Evolutionary conservation across 2,888 invertebrate genomes (phyloP).

Genomic region (Phalera bucephala): DNA sequence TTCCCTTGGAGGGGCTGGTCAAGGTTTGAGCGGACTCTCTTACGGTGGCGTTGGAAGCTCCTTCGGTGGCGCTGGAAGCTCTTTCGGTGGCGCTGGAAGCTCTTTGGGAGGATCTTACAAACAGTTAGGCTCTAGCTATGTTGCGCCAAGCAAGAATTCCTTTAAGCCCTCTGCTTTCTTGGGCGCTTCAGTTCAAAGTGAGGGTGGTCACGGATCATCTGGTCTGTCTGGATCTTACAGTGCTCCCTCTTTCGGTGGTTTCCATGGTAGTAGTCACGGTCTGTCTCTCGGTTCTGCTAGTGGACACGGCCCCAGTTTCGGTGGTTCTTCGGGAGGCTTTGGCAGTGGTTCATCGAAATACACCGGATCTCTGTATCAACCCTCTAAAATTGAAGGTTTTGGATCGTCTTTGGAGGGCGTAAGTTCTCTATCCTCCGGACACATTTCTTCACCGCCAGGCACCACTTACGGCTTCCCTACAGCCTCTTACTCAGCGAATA

Average conservation of each 20-base stretch:
- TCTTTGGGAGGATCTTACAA: slow-evolving; percentile 56
- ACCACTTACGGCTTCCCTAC: slow-evolving; percentile 61
- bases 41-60: slow-evolving; percentile 19
- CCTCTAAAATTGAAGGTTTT: slow-evolving; percentile 55
- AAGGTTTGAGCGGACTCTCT: slow-evolving; percentile 19
- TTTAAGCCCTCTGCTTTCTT: slow-evolving; percentile 76
- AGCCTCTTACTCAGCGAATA: slow-evolving; percentile 47
- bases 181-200: slow-evolving; percentile 64
- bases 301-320: slow-evolving; percentile 40
- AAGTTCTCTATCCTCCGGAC: slow-evolving; percentile 60
- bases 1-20: slow-evolving; percentile 16
- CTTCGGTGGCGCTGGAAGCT: slow-evolving; percentile 16
- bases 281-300: slow-evolving; percentile 17
- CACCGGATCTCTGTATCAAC: slow-evolving; percentile 51
- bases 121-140: slow-evolving; percentile 46
- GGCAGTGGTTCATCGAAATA: slow-evolving; percentile 59
- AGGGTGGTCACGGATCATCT: slow-evolving; percentile 54
- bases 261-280: slow-evolving; percentile 40
- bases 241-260: slow-evolving; percentile 50
- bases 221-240: slow-evolving; percentile 52
- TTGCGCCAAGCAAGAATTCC: slow-evolving; percentile 54
- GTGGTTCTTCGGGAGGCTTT: slow-evolving; percentile 49
- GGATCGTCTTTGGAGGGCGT: slow-evolving; percentile 53
- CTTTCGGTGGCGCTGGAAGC: slow-evolving; percentile 23
- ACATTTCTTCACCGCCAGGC: slow-evolving; percentile 56